A percentile compares a stretch with the other conserved stretches of the same genome.
Evolutionary conservation across 2,113 vertebrate species (phyloP).

Genomic region (Psilopsiagon aurifrons): DNA sequence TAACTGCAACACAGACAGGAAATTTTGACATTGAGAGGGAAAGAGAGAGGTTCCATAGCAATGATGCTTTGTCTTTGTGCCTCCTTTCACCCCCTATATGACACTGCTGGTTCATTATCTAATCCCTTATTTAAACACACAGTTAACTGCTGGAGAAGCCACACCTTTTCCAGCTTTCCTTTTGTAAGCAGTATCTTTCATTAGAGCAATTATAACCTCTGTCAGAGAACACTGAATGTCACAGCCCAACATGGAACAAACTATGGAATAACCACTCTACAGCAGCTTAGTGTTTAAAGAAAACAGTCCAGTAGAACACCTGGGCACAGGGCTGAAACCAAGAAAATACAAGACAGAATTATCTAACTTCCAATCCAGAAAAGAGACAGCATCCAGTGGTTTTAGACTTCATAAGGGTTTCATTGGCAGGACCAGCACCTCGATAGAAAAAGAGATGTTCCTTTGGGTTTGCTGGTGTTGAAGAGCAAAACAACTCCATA

Average conservation of each 20-base stretch:
- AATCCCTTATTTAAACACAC: background rate
- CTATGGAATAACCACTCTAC: background rate
- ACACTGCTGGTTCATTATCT: constrained; percentile 7
- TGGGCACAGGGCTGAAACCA: background rate
- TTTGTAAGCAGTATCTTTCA: background rate
- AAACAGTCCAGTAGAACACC: background rate
- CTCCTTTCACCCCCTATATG: background rate
- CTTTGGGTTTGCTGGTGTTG: background rate
- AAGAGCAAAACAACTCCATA: background rate
- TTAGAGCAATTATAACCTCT: background rate
- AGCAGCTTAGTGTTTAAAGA: background rate
- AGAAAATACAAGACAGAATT: background rate
- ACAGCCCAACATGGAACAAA: background rate
- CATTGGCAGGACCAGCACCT: background rate
- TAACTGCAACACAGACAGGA: background rate
- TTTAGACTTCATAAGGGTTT: background rate
- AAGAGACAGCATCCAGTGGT: background rate
- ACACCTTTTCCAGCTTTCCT: background rate
- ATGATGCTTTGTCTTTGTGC: background rate
- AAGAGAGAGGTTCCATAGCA: background rate
- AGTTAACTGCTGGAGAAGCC: background rate
- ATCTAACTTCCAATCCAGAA: background rate
- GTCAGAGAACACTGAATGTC: background rate
- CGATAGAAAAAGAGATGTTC: background rate
- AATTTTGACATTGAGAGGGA: background rate